These are phyloP conservation scores for Cinara cedri DNA, from an alignment of 2,888 invertebrate species.

Conservation along the genomic window DNA sequence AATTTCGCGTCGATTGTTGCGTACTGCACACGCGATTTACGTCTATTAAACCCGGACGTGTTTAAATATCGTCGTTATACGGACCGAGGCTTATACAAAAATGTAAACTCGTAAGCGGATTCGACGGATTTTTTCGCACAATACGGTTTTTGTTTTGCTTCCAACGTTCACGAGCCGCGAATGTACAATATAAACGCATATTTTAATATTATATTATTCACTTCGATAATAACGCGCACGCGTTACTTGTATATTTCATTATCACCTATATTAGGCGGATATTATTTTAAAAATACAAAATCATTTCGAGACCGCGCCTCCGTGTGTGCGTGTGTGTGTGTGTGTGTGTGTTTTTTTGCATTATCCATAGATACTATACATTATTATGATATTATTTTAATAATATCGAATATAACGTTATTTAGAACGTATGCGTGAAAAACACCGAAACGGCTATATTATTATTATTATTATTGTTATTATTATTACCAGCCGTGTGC, in stretches of 20 bases:
- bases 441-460: constrained; percentile 2
- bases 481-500: constrained; percentile 16
- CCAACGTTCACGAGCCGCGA: no score
- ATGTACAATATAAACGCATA: no score
- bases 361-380: background rate
- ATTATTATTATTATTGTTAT: no score
- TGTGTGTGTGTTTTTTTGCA: background rate
- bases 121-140: background rate
- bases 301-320: constrained; percentile 27
- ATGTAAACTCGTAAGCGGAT: background rate
- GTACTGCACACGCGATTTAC: no score
- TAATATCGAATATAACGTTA: constrained; percentile 16
- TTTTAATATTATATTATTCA: background rate
- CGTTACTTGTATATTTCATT: background rate
- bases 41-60: no score
- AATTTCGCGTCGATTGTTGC: no score
- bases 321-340: background rate
- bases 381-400: constrained; percentile 26
- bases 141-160: constrained; percentile 7
- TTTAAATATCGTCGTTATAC: constrained; percentile 16
- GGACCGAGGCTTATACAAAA: no score
- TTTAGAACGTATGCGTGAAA: constrained; percentile 8
- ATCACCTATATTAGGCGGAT: no score
- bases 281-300: background rate
- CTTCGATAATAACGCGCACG: constrained; percentile 12